Conservation (phyloP, 2,888 invertebrate species). For the Sinodicranocentrus sp. region DNA sequence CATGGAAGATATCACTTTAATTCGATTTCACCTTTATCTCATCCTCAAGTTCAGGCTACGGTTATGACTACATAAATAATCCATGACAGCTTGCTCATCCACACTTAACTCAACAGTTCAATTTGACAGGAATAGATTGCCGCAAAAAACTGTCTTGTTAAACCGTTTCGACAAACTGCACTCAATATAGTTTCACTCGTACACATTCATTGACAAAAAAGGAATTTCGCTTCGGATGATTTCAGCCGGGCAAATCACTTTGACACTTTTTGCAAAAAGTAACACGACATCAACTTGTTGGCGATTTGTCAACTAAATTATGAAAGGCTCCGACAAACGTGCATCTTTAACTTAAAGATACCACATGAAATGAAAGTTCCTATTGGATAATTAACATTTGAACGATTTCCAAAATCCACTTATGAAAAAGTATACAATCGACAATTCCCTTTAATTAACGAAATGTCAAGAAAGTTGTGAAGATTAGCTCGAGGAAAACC, state of each 20-base stretch:
- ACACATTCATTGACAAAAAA: background rate
- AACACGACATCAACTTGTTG: background rate
- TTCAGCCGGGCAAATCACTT: background rate
- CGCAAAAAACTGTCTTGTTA: conserved; percentile 33
- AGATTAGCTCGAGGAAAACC: too few species aligned
- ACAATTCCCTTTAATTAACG: too few species aligned
- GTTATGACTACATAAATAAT: conserved; percentile 42
- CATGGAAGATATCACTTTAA: conserved; percentile 46
- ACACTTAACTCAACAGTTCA: conserved; percentile 14
- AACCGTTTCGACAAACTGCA: background rate
- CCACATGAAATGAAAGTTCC: background rate
- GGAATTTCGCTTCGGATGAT: background rate
- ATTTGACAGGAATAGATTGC: conserved; percentile 36
- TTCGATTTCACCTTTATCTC: conserved; percentile 31
- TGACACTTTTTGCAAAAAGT: background rate
- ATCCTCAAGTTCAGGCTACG: conserved; percentile 3
- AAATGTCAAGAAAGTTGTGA: too few species aligned
- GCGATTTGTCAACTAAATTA: conserved; percentile 37
- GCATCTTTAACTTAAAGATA: background rate
- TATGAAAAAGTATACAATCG: too few species aligned
- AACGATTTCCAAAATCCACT: conserved; percentile 24
- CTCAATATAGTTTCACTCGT: background rate
- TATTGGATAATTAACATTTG: conserved; percentile 33
- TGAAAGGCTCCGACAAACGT: conserved; percentile 8
- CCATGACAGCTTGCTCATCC: conserved; percentile 25